Percentiles rank a stretch among this genome's conserved stretches.
These are phyloP conservation scores for Euphonia xanthogaster DNA, from an alignment of 2,797 vertebrate species.

Conservation along the genomic window DNA sequence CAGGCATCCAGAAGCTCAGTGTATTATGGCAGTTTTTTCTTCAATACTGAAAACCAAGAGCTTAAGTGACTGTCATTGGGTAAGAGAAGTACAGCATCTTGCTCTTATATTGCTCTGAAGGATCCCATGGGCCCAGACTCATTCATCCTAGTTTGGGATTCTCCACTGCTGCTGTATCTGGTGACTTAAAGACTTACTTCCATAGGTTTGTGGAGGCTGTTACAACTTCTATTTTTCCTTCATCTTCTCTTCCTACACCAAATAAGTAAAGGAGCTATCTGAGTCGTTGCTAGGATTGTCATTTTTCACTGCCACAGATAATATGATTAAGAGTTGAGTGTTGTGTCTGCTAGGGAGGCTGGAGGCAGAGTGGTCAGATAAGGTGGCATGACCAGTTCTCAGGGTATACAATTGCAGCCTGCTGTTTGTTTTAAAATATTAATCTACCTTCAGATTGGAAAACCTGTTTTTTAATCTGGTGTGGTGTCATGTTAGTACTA, in stretches of 20 bases:
- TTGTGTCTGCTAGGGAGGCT: background rate
- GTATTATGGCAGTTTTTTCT: background rate
- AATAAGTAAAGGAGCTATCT: background rate
- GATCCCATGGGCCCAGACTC: background rate
- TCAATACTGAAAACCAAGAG: background rate
- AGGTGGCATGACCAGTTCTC: background rate
- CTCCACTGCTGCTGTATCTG: background rate
- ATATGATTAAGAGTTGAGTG: background rate
- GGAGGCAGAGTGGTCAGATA: background rate
- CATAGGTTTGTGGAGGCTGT: background rate
- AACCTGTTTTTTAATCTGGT: background rate
- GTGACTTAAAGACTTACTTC: background rate
- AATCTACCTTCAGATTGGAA: constrained; percentile 17
- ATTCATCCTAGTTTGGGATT: background rate
- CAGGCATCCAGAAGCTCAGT: background rate
- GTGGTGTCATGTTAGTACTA: background rate
- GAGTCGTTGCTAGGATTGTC: background rate
- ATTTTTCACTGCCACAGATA: background rate
- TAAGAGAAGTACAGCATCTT: background rate
- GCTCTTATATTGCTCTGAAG: background rate
- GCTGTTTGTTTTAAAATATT: constrained; percentile 40
- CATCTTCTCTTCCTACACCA: background rate
- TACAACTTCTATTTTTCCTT: background rate
- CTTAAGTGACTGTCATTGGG: background rate
- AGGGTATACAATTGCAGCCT: constrained; percentile 8